phyloP scores from a whole-genome alignment of 2,888 invertebrate species.

The Anorthoa munda region DNA sequence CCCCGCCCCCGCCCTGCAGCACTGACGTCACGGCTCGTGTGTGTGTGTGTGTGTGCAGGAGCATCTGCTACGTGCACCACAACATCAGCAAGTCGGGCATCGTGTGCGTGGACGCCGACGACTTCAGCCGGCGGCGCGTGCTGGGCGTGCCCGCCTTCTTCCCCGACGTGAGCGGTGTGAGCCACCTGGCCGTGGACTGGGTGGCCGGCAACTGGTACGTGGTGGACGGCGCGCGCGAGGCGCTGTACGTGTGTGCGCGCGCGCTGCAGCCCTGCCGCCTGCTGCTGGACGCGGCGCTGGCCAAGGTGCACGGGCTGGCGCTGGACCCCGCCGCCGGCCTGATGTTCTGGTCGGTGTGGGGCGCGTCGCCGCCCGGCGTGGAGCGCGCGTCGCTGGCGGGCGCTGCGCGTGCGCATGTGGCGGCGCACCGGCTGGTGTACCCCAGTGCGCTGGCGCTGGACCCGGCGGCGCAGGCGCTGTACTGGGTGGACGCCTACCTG shows the following conservation, averaged over 20 bases:
- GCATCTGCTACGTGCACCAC: constrained; percentile 93
- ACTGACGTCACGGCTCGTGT: not conserved
- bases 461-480: constrained; percentile 93
- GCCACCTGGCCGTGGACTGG: constrained; percentile 96
- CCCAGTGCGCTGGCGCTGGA: constrained; percentile 94
- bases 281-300: constrained; percentile 92
- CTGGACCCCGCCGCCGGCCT: constrained; percentile 93
- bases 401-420: constrained; percentile 91
- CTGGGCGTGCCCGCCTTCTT: constrained; percentile 92
- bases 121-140: constrained; percentile 91
- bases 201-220: constrained; percentile 96
- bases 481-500: constrained; percentile 96
- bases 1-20: too few species aligned
- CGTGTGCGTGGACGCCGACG: constrained; percentile 92
- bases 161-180: constrained; percentile 93
- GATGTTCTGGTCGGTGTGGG: constrained; percentile 95
- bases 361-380: constrained; percentile 91
- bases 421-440: constrained; percentile 93
- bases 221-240: constrained; percentile 92
- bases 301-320: constrained; percentile 94
- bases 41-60: constrained; percentile 82
- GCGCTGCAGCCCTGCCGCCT: constrained; percentile 92
- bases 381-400: constrained; percentile 93
- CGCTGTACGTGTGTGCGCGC: constrained; percentile 93
- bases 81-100: constrained; percentile 90